A percentile compares a stretch with the other conserved stretches of the same genome.
Evolutionary conservation across 2,113 vertebrate genomes (phyloP).

Genomic region (Apeltes quadracus): DNA sequence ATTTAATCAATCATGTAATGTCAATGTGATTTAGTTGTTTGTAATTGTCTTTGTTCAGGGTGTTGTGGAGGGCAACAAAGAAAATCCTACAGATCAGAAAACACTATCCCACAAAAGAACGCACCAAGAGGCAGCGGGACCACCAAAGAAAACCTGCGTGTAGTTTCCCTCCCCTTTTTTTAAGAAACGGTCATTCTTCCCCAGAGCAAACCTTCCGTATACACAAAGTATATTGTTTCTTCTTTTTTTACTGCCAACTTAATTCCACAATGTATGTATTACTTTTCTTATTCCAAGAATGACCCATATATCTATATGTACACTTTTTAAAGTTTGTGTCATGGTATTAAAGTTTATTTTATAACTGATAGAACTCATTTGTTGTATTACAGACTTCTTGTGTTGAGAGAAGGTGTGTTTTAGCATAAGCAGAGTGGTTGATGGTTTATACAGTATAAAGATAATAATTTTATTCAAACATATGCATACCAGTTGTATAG

Average conservation of each 20-base stretch:
- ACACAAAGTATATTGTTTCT: not conserved
- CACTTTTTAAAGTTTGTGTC: conserved; percentile 7
- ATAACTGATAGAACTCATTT: not conserved
- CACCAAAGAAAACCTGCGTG: conserved; percentile 65
- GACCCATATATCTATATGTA: conserved; percentile 7
- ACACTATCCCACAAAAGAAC: conserved; percentile 64
- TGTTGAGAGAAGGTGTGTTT: not conserved
- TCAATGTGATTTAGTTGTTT: not conserved
- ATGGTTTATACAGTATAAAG: conserved; percentile 62
- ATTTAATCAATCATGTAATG: not conserved
- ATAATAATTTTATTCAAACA: conserved; percentile 81
- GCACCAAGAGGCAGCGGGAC: conserved; percentile 46
- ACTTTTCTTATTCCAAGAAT: conserved; percentile 4
- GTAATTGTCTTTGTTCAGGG: conserved; percentile 57
- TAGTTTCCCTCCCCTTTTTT: conserved; percentile 39
- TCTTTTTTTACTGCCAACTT: not conserved
- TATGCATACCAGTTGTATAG: conserved; percentile 77
- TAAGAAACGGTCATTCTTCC: not conserved
- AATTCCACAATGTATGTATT: not conserved
- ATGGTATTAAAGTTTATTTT: conserved; percentile 41
- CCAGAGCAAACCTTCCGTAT: not conserved
- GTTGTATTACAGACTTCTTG: not conserved
- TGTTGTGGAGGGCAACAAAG: conserved; percentile 46
- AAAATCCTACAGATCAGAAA: conserved; percentile 52
- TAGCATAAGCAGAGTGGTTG: conserved; percentile 12